Conservation (phyloP, 1,140 invertebrate species). For the Drosophila baimaii region DNA sequence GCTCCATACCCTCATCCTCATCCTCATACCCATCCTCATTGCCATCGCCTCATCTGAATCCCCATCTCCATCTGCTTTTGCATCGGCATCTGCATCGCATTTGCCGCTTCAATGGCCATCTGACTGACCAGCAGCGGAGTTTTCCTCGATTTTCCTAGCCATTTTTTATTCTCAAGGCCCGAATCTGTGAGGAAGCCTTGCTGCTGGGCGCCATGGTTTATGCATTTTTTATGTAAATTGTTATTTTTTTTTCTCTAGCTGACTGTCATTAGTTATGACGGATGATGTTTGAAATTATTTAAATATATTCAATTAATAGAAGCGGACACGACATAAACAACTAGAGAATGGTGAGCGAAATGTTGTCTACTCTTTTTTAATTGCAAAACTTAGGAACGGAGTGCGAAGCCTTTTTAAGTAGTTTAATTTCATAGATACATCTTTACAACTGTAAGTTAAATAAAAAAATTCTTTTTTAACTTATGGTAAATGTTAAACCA, state of each 20-base stretch:
- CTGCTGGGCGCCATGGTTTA: conserved; percentile 70
- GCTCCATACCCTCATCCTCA: conserved; percentile 5
- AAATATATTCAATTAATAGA: conserved; percentile 81
- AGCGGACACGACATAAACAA: conserved; percentile 66
- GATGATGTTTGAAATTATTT: conserved; percentile 75
- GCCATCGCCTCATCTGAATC: conserved; percentile 72
- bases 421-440: neutral
- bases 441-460: neutral
- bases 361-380: neutral
- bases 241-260: conserved; percentile 69
- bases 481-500: too few relatives aligned
- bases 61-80: conserved; percentile 38
- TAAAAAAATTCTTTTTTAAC: too few relatives aligned
- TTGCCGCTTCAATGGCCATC: conserved; percentile 76
- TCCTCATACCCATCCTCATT: conserved; percentile 22
- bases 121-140: conserved; percentile 57
- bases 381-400: neutral
- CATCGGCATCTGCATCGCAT: conserved; percentile 50
- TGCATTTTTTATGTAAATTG: conserved; percentile 82
- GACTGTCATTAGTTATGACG: conserved; percentile 75
- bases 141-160: conserved; percentile 28
- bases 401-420: neutral
- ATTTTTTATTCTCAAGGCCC: conserved; percentile 22
- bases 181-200: conserved; percentile 9
- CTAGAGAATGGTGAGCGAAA: neutral